Conservation (phyloP, 2,888 invertebrate species). For the Aspidiotus destructor region DNA sequence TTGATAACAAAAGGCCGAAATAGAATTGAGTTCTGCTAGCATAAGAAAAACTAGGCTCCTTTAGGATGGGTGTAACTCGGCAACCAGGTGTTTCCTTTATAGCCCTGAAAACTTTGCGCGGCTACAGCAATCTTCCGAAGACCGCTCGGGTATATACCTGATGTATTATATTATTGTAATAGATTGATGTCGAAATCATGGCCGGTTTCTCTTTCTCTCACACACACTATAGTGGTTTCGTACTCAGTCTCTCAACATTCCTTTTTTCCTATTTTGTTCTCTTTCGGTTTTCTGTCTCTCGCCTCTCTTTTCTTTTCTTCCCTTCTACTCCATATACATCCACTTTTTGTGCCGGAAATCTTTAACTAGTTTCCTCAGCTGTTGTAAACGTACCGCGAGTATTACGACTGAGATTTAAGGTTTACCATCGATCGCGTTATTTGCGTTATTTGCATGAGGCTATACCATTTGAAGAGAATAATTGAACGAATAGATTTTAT, state of each 20-base stretch:
- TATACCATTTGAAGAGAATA: neutral
- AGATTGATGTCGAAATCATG: slow-evolving; percentile 16
- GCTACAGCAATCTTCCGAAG: slow-evolving; percentile 14
- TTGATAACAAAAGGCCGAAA: slow-evolving; percentile 22
- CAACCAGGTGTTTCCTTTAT: slow-evolving; percentile 24
- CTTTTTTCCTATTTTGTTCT: neutral
- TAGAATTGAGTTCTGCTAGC: neutral
- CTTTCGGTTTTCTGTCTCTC: neutral
- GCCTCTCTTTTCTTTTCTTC: slow-evolving; percentile 7
- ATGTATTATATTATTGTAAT: slow-evolving; percentile 5
- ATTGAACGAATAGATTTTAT: neutral
- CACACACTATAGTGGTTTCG: too few relatives aligned
- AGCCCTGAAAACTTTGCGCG: slow-evolving; percentile 5
- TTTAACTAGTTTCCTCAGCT: slow-evolving; percentile 16
- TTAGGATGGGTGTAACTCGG: slow-evolving; percentile 18
- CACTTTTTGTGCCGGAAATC: slow-evolving; percentile 12
- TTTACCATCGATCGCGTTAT: neutral
- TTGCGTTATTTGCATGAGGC: neutral
- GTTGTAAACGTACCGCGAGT: neutral
- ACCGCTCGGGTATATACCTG: slow-evolving; percentile 13
- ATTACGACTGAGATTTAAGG: neutral
- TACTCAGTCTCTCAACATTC: neutral
- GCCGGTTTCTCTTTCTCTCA: neutral
- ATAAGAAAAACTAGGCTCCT: slow-evolving; percentile 13
- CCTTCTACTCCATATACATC: neutral